Conservation (phyloP, 2,797 vertebrate genomes). For the Phrynocephalus guinanensis region DNA sequence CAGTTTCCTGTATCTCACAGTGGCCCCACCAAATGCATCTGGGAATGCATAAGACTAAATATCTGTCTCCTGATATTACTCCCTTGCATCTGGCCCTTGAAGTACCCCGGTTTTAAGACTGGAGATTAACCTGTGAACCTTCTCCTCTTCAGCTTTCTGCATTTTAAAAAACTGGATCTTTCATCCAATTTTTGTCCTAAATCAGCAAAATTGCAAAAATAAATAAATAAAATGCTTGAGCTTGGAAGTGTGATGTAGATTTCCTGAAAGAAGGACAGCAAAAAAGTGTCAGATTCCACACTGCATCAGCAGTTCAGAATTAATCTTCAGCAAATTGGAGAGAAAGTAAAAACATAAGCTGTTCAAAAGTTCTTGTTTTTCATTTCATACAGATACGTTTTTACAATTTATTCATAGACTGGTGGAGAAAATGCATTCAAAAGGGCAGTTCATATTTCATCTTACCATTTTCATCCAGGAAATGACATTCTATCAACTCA, state of each 20-base stretch:
- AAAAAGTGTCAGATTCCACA: slow-evolving; percentile 50
- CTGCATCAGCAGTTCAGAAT: slow-evolving; percentile 35
- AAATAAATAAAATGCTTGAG: neutral
- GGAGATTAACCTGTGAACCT: too few relatives aligned
- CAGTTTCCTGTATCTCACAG: too few relatives aligned
- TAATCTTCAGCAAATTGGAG: slow-evolving; percentile 38
- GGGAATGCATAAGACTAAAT: too few relatives aligned
- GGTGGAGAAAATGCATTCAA: neutral
- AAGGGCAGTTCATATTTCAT: slow-evolving; percentile 37
- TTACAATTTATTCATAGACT: slow-evolving; percentile 13
- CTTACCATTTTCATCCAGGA: neutral
- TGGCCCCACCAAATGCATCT: too few relatives aligned
- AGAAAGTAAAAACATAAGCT: slow-evolving; percentile 6
- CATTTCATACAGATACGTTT: fast-evolving
- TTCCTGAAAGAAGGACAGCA: neutral
- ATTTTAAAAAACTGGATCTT: neutral
- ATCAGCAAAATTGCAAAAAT: neutral
- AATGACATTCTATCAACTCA: neutral
- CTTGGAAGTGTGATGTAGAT: neutral
- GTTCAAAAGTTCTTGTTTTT: slow-evolving; percentile 5
- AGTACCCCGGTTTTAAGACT: too few relatives aligned
- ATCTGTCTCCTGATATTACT: too few relatives aligned
- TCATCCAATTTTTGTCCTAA: neutral
- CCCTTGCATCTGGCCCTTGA: too few relatives aligned
- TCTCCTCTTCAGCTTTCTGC: too few relatives aligned